phyloP scores from a whole-genome alignment of 1,140 invertebrate species.

The Drosophila ironensis region DNA sequence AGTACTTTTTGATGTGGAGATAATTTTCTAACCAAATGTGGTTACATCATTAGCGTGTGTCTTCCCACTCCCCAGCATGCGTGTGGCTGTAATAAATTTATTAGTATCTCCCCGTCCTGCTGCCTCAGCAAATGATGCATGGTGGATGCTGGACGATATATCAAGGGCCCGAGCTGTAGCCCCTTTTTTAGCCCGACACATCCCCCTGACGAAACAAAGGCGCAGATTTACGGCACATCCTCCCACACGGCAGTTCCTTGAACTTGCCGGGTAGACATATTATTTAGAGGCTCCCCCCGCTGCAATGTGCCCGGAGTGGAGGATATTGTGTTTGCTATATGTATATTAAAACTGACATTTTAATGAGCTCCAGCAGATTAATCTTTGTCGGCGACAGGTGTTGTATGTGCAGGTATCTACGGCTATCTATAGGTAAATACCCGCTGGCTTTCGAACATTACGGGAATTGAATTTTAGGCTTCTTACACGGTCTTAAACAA shows the following conservation, averaged over 20 bases:
- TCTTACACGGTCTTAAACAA: slow-evolving; percentile 17
- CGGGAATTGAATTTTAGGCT: neutral
- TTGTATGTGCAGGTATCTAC: neutral
- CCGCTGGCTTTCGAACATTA: slow-evolving; percentile 8
- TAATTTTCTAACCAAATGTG: slow-evolving; percentile 77
- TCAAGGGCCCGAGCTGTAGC: slow-evolving; percentile 40
- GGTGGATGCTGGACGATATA: slow-evolving; percentile 50
- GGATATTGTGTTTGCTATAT: slow-evolving; percentile 26
- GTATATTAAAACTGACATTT: slow-evolving; percentile 72
- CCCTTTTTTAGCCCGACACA: slow-evolving; percentile 1
- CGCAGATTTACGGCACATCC: slow-evolving; percentile 4
- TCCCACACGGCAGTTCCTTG: slow-evolving; percentile 54
- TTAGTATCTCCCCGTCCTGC: slow-evolving; percentile 43
- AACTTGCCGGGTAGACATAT: slow-evolving; percentile 65
- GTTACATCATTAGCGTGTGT: slow-evolving; percentile 76
- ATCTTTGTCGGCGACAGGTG: slow-evolving; percentile 60
- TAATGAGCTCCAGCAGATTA: slow-evolving; percentile 75
- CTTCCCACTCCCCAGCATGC: slow-evolving; percentile 6
- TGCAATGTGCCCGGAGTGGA: neutral
- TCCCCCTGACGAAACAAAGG: slow-evolving; percentile 44
- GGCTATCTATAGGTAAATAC: slow-evolving; percentile 1
- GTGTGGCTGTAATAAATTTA: slow-evolving; percentile 70
- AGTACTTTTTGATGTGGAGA: slow-evolving; percentile 57
- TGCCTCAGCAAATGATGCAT: slow-evolving; percentile 67
- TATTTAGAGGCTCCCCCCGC: slow-evolving; percentile 60